These are phyloP conservation scores for Drosophila emarginata DNA, from an alignment of 2,888 invertebrate genomes.

Conservation along the genomic window DNA sequence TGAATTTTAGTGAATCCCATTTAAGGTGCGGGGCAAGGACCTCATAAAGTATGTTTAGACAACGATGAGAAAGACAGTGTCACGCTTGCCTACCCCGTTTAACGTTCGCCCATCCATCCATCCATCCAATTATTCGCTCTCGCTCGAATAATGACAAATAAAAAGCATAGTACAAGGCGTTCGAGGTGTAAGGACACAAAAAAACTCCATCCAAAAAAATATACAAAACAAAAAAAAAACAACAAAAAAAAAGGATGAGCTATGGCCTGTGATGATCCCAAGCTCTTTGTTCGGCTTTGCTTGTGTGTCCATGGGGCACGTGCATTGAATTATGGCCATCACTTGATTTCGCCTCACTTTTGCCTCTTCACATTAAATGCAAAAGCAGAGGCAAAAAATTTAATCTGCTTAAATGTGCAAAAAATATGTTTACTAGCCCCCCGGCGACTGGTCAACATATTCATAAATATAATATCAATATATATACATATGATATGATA, in stretches of 20 bases:
- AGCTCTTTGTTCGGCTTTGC: conserved; percentile 32
- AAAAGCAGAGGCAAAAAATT: conserved; percentile 21
- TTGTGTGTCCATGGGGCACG: conserved; percentile 32
- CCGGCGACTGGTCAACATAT: conserved; percentile 32
- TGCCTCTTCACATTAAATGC: conserved; percentile 8
- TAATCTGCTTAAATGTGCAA: conserved; percentile 28
- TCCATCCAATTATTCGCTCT: conserved; percentile 7
- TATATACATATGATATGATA: not conserved
- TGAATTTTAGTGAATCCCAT: conserved; percentile 12
- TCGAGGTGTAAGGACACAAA: conserved; percentile 30
- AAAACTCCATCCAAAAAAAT: not conserved
- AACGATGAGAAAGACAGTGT: no score
- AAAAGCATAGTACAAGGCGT: conserved; percentile 26
- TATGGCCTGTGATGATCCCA: conserved; percentile 6
- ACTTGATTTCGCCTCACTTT: conserved; percentile 25
- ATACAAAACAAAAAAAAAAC: not conserved
- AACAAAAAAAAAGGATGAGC: not conserved
- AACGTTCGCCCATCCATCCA: not conserved
- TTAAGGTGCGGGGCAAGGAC: conserved; percentile 30
- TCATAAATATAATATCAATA: conserved; percentile 18
- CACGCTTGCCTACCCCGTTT: conserved; percentile 5
- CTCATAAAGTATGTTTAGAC: conserved; percentile 33
- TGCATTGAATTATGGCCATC: conserved; percentile 54
- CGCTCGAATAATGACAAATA: conserved; percentile 37
- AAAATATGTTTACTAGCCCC: conserved; percentile 9